Conservation (phyloP, 1,140 invertebrate species). For the Octopus bimaculoides region DNA sequence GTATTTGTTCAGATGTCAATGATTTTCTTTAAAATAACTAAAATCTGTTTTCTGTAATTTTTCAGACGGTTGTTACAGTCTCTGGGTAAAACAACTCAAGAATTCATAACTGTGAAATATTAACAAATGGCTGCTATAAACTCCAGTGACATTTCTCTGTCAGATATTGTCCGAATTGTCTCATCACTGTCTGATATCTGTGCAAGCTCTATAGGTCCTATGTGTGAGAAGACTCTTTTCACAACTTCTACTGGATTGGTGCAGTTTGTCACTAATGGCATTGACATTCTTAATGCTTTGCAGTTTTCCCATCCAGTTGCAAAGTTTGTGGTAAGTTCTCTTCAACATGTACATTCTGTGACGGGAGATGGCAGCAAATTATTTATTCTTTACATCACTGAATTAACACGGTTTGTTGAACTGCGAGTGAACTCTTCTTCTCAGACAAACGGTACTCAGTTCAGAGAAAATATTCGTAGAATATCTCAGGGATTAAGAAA, state of each 20-base stretch:
- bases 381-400: slow-evolving; percentile 1
- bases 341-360: background rate
- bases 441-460: too few species aligned
- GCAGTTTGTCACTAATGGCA: background rate
- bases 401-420: background rate
- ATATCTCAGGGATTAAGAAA: too few species aligned
- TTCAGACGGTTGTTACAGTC: too few species aligned
- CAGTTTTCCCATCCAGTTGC: background rate
- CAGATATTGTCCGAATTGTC: background rate
- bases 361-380: background rate
- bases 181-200: background rate
- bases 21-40: too few species aligned
- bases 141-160: background rate
- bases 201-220: background rate
- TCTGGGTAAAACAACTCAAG: too few species aligned
- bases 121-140: too few species aligned
- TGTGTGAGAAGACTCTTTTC: background rate
- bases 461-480: too few species aligned
- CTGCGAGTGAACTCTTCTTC: too few species aligned
- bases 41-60: too few species aligned
- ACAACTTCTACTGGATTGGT: background rate
- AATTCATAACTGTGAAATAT: too few species aligned
- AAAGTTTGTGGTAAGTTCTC: background rate
- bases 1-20: too few species aligned
- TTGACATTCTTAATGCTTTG: background rate